Conservation (phyloP, 2,113 vertebrate species). For the Lophochroa leadbeateri region DNA sequence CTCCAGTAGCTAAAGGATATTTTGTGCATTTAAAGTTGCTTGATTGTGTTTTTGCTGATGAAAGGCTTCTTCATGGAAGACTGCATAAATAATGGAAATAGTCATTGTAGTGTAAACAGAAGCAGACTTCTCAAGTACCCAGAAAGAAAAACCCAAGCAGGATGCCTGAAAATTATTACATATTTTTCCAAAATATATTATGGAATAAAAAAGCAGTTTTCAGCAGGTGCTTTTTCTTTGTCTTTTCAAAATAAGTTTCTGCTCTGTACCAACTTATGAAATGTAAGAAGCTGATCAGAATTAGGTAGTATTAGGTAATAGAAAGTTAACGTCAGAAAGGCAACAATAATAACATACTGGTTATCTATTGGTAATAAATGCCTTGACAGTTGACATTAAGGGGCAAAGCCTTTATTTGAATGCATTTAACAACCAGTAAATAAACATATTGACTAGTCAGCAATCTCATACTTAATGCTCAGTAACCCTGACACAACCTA, state of each 20-base stretch:
- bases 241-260: not conserved
- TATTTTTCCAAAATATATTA: not conserved
- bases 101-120: conserved; percentile 4
- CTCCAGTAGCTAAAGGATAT: conserved; percentile 10
- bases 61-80: conserved; percentile 28
- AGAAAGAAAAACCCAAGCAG: not conserved
- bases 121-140: not conserved
- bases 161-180: not conserved
- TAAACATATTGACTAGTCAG: not conserved
- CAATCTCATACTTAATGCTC: not conserved
- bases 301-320: not conserved
- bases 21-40: not conserved
- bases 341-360: not conserved
- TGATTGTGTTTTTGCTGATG: conserved; percentile 36
- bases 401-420: not conserved
- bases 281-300: not conserved
- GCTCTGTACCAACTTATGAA: not conserved
- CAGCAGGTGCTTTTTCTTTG: not conserved
- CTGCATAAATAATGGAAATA: conserved; percentile 10
- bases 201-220: not conserved
- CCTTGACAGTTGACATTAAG: not conserved
- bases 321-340: not conserved
- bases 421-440: not conserved
- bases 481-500: not conserved
- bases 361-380: not conserved